A percentile compares a stretch with the other conserved stretches of the same genome.
phyloP scores from a whole-genome alignment of 2,797 vertebrate species.

The Sebastes diploproa region DNA sequence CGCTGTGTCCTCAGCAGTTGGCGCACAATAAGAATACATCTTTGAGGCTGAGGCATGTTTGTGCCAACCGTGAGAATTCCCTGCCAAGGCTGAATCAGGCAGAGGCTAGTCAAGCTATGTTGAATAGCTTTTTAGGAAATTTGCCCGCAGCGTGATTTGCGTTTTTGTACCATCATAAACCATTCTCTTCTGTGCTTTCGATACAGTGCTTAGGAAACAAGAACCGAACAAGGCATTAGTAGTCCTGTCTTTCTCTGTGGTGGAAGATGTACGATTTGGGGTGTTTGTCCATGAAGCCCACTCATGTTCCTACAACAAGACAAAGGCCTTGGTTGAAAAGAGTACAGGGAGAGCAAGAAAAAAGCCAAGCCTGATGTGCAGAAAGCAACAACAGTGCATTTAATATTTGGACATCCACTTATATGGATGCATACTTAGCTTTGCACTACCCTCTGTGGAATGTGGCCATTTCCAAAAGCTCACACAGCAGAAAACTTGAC shows the following conservation, averaged over 20 bases:
- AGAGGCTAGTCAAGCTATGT: conserved; percentile 20
- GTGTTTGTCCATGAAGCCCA: background rate
- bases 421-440: background rate
- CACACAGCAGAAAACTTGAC: background rate
- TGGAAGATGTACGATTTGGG: background rate
- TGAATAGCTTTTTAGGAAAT: conserved; percentile 38
- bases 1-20: conserved; percentile 41
- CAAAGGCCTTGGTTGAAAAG: background rate
- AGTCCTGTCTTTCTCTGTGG: background rate
- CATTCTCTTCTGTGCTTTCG: background rate
- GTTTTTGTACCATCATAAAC: conserved; percentile 5
- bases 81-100: conserved; percentile 48
- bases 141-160: conserved; percentile 22
- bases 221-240: background rate
- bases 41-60: conserved; percentile 37
- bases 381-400: background rate
- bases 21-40: conserved; percentile 26
- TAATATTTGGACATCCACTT: background rate
- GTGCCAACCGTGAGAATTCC: conserved; percentile 29
- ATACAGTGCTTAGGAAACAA: conserved; percentile 12
- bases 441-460: background rate
- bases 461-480: background rate
- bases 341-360: background rate
- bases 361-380: background rate
- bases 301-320: background rate